phyloP scores from a whole-genome alignment of 2,113 vertebrate genomes.

The Seriola aureovittata region DNA sequence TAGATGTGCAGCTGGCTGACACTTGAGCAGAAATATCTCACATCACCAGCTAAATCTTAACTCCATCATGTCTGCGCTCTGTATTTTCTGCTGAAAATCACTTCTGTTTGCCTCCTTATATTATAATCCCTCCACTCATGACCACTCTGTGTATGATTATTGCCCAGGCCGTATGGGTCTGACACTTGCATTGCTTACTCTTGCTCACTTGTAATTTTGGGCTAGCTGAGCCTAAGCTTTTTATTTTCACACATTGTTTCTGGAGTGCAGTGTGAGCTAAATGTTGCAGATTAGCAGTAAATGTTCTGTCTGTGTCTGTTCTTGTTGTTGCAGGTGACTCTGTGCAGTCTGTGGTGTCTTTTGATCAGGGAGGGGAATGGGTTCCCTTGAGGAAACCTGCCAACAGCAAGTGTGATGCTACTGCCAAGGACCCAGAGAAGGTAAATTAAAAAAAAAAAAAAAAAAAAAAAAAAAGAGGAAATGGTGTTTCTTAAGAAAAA shows the following conservation, averaged over 20 bases:
- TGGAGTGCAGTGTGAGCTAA: background rate
- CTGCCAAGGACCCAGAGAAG: conserved; percentile 88
- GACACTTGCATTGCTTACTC: background rate
- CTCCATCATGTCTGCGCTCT: background rate
- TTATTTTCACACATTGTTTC: background rate
- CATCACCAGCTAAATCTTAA: conserved; percentile 23
- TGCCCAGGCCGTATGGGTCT: background rate
- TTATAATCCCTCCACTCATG: no score
- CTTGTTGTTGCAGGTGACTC: conserved; percentile 84
- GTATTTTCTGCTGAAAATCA: background rate
- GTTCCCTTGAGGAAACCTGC: conserved; percentile 88
- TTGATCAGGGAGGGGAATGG: conserved; percentile 95
- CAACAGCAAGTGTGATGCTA: conserved; percentile 89
- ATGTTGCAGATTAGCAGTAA: background rate
- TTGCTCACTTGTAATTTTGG: background rate
- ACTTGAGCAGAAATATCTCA: conserved; percentile 31
- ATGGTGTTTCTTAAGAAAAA: background rate
- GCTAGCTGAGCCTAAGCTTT: background rate
- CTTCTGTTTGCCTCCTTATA: background rate
- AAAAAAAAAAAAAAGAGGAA: accelerated
- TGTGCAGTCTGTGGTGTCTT: conserved; percentile 92
- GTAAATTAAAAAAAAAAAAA: conserved; percentile 69
- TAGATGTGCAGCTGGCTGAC: conserved; percentile 48
- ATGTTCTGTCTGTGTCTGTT: background rate
- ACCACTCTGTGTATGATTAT: background rate